A percentile compares a stretch with the other conserved stretches of the same genome.
Conservation (phyloP, 2,888 invertebrate genomes). For the Nyleta sp. region DNA sequence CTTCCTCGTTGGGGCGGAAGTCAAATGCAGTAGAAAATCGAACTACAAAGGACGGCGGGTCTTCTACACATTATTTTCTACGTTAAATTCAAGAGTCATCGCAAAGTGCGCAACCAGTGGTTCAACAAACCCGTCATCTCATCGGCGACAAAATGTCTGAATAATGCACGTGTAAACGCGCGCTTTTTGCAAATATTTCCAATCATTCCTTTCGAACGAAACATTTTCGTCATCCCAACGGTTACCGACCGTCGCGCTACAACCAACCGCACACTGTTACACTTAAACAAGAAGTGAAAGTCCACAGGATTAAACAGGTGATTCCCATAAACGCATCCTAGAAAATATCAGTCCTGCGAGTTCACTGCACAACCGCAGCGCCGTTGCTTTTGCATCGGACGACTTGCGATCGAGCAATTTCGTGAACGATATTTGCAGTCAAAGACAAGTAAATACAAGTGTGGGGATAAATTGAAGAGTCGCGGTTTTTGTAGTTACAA, state of each 20-base stretch:
- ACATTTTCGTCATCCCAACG: slow-evolving; percentile 43
- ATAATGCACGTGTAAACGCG: slow-evolving; percentile 34
- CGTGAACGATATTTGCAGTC: slow-evolving; percentile 19
- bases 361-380: slow-evolving; percentile 35
- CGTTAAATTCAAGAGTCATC: slow-evolving; percentile 33
- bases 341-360: slow-evolving; percentile 30
- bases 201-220: slow-evolving; percentile 45
- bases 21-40: slow-evolving; percentile 62
- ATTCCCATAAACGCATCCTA: slow-evolving; percentile 52
- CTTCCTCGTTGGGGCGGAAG: slow-evolving; percentile 45
- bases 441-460: neutral
- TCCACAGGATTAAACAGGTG: slow-evolving; percentile 42
- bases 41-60: slow-evolving; percentile 40
- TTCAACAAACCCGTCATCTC: slow-evolving; percentile 50
- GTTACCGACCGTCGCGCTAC: slow-evolving; percentile 39
- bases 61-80: slow-evolving; percentile 41
- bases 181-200: slow-evolving; percentile 38
- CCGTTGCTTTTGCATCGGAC: too few relatives aligned
- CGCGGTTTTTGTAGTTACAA: too few relatives aligned
- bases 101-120: slow-evolving; percentile 48
- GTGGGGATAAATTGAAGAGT: neutral
- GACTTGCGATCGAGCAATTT: slow-evolving; percentile 15
- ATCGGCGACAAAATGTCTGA: slow-evolving; percentile 21
- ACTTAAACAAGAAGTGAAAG: slow-evolving; percentile 57
- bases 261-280: slow-evolving; percentile 40